A percentile compares a stretch with the other conserved stretches of the same genome.
Evolutionary conservation across 2,113 vertebrate genomes (phyloP).

Genomic region (Dipodomys stephensi): DNA sequence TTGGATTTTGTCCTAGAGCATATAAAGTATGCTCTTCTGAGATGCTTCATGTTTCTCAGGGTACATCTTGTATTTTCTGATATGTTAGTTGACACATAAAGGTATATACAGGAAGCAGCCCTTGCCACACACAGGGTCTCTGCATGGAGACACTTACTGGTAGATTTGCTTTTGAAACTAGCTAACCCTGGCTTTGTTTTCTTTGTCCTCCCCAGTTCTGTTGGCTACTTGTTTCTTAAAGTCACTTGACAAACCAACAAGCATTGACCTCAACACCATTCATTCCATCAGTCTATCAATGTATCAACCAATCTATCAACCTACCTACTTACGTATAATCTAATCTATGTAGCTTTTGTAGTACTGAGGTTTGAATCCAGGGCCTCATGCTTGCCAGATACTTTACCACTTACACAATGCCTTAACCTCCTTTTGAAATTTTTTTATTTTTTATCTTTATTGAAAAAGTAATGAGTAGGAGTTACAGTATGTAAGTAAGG

Average conservation of each 20-base stretch:
- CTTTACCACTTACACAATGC: too few species aligned
- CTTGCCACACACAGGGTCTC: background rate
- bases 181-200: background rate
- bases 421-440: too few species aligned
- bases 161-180: background rate
- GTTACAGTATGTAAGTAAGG: too few species aligned
- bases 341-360: too few species aligned
- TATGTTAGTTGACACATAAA: background rate
- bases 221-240: background rate
- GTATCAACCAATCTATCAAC: too few species aligned
- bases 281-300: too few species aligned
- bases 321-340: too few species aligned
- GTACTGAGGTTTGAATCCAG: too few species aligned
- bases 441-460: too few species aligned
- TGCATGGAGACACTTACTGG: background rate
- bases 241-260: background rate
- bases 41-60: background rate
- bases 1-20: background rate
- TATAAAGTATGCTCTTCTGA: background rate
- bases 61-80: background rate
- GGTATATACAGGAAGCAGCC: accelerated
- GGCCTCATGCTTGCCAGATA: too few species aligned
- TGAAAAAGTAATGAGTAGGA: too few species aligned
- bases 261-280: background rate
- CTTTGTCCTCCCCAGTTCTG: background rate